These are phyloP conservation scores for Lordiphosa collinella DNA, from an alignment of 1,140 invertebrate species.

Conservation along the genomic window DNA sequence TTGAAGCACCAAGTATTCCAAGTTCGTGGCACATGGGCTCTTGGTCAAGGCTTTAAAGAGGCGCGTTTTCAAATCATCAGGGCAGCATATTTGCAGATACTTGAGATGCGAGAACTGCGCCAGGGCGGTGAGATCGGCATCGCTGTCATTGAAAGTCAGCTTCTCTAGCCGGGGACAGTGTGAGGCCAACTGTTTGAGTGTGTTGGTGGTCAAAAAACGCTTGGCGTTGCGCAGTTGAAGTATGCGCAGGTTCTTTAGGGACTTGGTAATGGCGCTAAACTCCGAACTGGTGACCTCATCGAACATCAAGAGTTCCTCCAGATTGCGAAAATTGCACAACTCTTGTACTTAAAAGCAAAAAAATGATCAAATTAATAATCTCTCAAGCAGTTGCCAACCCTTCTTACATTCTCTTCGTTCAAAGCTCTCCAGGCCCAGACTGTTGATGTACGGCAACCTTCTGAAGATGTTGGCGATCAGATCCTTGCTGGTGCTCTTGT, in stretches of 20 bases:
- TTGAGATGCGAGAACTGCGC: conserved; percentile 39
- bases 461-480: conserved; percentile 35
- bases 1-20: conserved; percentile 51
- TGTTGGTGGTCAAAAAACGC: conserved; percentile 43
- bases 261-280: conserved; percentile 42
- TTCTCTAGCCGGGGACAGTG: conserved; percentile 43
- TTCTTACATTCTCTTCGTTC: conserved; percentile 50
- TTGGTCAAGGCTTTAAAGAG: conserved; percentile 43
- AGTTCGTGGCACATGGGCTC: conserved; percentile 18
- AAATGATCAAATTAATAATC: not conserved
- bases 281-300: conserved; percentile 56
- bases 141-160: conserved; percentile 49
- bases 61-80: conserved; percentile 46
- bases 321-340: conserved; percentile 42
- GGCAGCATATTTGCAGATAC: conserved; percentile 52
- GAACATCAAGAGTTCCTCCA: conserved; percentile 46
- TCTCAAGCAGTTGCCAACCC: not conserved
- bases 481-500: conserved; percentile 59
- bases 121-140: conserved; percentile 51
- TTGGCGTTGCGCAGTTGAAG: conserved; percentile 54
- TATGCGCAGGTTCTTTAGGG: conserved; percentile 30
- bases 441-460: conserved; percentile 41
- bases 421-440: conserved; percentile 48
- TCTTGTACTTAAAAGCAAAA: conserved; percentile 40
- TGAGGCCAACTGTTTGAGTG: conserved; percentile 42